phyloP scores from a whole-genome alignment of 2,797 vertebrate species.

The Lepilemur septentrionalis region DNA sequence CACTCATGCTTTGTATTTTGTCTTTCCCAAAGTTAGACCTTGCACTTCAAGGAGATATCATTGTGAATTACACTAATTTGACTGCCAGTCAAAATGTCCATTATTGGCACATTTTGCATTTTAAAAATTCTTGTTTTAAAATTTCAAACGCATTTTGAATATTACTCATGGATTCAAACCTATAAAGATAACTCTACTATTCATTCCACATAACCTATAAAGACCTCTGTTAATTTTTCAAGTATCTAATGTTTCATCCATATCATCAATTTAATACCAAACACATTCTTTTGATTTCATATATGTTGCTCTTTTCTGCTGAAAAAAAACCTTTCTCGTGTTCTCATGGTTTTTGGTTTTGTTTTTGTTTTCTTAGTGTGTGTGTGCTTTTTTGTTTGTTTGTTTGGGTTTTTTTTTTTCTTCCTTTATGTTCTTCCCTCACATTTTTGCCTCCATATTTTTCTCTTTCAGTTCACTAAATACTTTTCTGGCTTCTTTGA shows the following conservation, averaged over 20 bases:
- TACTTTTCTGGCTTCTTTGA: not conserved
- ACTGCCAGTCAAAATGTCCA: not conserved
- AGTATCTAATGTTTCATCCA: not conserved
- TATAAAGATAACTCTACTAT: not conserved
- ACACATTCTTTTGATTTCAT: not conserved
- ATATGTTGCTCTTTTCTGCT: not conserved
- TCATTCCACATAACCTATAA: not conserved
- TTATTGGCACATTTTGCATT: not conserved
- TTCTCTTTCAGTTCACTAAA: not conserved
- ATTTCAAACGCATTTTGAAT: conserved; percentile 18
- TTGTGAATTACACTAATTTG: not conserved
- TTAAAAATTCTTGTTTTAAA: not conserved
- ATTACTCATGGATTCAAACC: not conserved
- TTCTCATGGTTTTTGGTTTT: not conserved
- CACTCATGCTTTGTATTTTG: not conserved
- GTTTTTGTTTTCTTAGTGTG: too few relatives aligned
- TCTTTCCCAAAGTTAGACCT: not conserved
- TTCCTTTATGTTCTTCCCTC: not conserved
- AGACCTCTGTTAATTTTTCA: not conserved
- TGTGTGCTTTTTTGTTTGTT: not conserved
- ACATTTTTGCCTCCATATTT: not conserved
- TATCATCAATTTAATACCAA: not conserved
- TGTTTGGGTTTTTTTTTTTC: too few relatives aligned
- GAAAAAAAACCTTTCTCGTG: not conserved
- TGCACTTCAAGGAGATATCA: not conserved